These are phyloP conservation scores for Tenthredo notha DNA, from an alignment of 2,888 invertebrate species.

Conservation along the genomic window DNA sequence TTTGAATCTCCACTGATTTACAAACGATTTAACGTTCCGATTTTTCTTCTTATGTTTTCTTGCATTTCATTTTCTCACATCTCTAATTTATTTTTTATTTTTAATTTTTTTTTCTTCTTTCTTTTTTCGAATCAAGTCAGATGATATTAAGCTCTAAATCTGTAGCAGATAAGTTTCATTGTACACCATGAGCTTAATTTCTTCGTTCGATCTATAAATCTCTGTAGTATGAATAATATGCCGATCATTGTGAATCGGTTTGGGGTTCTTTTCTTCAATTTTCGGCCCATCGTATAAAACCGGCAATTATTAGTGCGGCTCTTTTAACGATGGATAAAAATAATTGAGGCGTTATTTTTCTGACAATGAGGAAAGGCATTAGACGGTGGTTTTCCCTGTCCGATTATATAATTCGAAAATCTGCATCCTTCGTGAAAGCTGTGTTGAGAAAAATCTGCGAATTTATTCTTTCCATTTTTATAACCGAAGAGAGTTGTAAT, in stretches of 20 bases:
- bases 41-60: not conserved
- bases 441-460: not conserved
- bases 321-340: constrained; percentile 19
- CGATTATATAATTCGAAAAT: not conserved
- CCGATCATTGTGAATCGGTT: not conserved
- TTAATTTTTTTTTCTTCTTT: too few relatives aligned
- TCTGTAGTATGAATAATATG: not conserved
- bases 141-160: not conserved
- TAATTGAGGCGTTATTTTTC: not conserved
- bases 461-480: not conserved
- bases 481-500: not conserved
- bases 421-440: not conserved
- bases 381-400: not conserved
- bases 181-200: not conserved
- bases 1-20: not conserved
- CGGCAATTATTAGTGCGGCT: constrained; percentile 14
- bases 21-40: not conserved
- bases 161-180: not conserved
- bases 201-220: not conserved
- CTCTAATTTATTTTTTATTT: not conserved
- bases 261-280: not conserved
- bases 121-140: not conserved
- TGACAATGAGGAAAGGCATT: not conserved
- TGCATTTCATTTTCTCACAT: not conserved
- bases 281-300: not conserved